These are phyloP conservation scores for Propithecus coquereli DNA, from an alignment of 2,113 vertebrate genomes.

Conservation along the genomic window DNA sequence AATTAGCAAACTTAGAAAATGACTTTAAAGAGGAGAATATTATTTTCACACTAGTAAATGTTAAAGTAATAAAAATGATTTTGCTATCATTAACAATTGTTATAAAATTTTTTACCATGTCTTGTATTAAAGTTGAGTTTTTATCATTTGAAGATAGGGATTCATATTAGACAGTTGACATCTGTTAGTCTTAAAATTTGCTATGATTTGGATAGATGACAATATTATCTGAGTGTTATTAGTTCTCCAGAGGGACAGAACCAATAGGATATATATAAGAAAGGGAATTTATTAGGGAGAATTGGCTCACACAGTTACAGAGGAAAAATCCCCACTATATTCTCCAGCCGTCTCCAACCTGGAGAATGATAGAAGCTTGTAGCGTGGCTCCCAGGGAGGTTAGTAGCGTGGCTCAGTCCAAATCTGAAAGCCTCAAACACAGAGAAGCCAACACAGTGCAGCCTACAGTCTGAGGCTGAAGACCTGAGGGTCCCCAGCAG, in stretches of 20 bases:
- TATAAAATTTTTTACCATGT: neutral
- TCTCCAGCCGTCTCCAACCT: neutral
- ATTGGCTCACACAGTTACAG: neutral
- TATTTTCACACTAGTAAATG: neutral
- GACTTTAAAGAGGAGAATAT: neutral
- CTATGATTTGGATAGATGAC: neutral
- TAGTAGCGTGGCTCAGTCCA: neutral
- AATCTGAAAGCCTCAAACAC: neutral
- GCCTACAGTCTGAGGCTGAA: neutral
- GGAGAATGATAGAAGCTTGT: neutral
- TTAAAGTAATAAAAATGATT: neutral
- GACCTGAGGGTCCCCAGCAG: neutral
- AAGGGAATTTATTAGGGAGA: neutral
- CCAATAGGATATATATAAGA: neutral
- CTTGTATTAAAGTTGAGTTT: neutral
- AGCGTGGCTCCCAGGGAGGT: too few species aligned
- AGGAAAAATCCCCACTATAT: neutral
- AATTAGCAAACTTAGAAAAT: neutral
- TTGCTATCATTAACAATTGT: neutral
- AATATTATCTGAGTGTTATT: neutral
- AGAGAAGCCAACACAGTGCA: neutral
- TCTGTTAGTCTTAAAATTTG: neutral
- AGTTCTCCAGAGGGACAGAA: neutral
- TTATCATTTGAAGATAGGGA: neutral
- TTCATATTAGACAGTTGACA: neutral